These are phyloP conservation scores for Toxotes lorentzi DNA, from an alignment of 2,797 vertebrate genomes.

Conservation along the genomic window DNA sequence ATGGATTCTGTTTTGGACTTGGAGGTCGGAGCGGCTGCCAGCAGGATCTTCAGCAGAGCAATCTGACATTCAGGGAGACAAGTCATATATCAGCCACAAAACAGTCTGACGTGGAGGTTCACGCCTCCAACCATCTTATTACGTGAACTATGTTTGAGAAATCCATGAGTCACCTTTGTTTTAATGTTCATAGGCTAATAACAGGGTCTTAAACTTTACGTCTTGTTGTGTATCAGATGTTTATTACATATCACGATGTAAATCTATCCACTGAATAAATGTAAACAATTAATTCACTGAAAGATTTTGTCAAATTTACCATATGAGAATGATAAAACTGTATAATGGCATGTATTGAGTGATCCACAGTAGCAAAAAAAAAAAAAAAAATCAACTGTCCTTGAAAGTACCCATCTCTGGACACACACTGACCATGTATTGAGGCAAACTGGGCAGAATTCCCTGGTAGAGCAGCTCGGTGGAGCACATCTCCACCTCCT, in stretches of 20 bases:
- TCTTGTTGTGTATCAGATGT: not conserved
- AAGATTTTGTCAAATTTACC: not conserved
- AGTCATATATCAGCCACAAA: not conserved
- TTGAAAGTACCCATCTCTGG: not conserved
- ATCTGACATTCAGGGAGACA: slow-evolving; percentile 85
- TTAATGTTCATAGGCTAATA: not conserved
- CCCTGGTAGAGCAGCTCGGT: slow-evolving; percentile 97
- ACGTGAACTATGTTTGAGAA: not conserved
- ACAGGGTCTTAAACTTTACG: not conserved
- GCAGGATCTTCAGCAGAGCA: slow-evolving; percentile 95
- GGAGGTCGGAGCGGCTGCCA: slow-evolving; percentile 97
- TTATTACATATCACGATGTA: not conserved
- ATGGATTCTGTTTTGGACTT: slow-evolving; percentile 99
- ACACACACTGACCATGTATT: slow-evolving; percentile 93
- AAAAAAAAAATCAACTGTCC: not conserved
- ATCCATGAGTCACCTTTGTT: not conserved
- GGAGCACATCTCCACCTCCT: slow-evolving; percentile 93
- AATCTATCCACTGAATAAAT: not conserved
- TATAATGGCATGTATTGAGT: not conserved
- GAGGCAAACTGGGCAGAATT: slow-evolving; percentile 96
- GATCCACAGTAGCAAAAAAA: not conserved
- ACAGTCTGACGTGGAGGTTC: not conserved
- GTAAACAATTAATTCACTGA: not conserved
- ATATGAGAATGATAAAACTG: not conserved
- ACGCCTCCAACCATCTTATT: not conserved